These are phyloP conservation scores for Dreissena rostriformis DNA, from an alignment of 1,140 invertebrate genomes.

Conservation along the genomic window DNA sequence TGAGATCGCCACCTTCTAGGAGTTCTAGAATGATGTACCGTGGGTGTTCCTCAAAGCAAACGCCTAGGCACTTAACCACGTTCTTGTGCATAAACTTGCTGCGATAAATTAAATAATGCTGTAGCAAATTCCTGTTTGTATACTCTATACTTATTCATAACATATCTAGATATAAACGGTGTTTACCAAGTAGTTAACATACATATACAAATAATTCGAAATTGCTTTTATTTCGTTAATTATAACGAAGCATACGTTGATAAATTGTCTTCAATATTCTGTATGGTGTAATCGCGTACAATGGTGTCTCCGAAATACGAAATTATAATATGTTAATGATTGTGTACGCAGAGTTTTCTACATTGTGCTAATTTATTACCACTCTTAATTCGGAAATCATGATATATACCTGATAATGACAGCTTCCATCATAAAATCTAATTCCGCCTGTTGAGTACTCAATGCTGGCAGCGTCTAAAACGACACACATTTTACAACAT, in stretches of 20 bases:
- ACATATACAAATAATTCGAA: too few species aligned
- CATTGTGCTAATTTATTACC: too few species aligned
- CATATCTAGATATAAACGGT: too few species aligned
- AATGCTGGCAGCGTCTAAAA: conserved; percentile 91
- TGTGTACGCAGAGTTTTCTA: too few species aligned
- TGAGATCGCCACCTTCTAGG: conserved; percentile 97
- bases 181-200: too few species aligned
- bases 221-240: too few species aligned
- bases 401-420: conserved; percentile 96
- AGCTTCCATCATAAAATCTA: conserved; percentile 98
- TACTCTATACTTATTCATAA: background rate
- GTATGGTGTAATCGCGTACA: too few species aligned
- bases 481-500: background rate
- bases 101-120: conserved; percentile 57
- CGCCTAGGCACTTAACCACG: conserved; percentile 96
- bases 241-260: too few species aligned
- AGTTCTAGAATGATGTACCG: conserved; percentile 97
- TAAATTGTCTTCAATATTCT: too few species aligned
- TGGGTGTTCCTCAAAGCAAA: conserved; percentile 96
- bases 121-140: background rate
- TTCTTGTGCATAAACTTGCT: conserved; percentile 95
- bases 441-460: conserved; percentile 92
- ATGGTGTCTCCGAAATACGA: too few species aligned
- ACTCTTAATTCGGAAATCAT: too few species aligned
- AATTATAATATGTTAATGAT: too few species aligned